phyloP scores from a whole-genome alignment of 2,888 invertebrate genomes.

The Pterobdella sp. region DNA sequence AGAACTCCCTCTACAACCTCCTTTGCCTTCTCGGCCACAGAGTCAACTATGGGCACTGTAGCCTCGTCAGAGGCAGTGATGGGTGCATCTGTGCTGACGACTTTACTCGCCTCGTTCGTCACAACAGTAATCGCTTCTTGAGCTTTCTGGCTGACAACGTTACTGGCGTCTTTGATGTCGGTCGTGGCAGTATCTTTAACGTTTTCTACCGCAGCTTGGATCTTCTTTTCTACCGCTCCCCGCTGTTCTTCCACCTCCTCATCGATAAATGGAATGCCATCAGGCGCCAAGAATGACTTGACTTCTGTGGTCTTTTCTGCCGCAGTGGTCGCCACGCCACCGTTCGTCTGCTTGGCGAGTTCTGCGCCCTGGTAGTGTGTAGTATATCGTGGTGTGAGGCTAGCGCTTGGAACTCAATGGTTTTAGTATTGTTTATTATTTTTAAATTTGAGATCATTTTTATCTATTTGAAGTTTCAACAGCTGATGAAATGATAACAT shows the following conservation, averaged over 20 bases:
- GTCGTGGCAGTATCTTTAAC: background rate
- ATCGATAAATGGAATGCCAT: slow-evolving; percentile 33
- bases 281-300: slow-evolving; percentile 32
- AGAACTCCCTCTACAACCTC: slow-evolving; percentile 3
- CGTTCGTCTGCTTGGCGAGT: background rate
- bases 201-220: background rate
- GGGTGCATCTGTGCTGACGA: background rate
- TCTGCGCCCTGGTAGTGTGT: background rate
- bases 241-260: slow-evolving; percentile 29
- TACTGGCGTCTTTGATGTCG: slow-evolving; percentile 9
- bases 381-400: background rate
- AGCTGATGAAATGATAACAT: too few species aligned
- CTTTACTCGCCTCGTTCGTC: background rate
- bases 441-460: too few species aligned
- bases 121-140: too few species aligned
- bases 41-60: background rate
- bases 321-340: background rate
- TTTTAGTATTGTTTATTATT: background rate
- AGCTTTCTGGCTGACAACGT: background rate
- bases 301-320: background rate
- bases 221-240: background rate
- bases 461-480: too few species aligned
- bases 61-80: background rate
- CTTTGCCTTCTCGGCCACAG: background rate
- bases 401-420: background rate